Evolutionary conservation across 2,113 vertebrate species (phyloP).

Genomic region (Gymnocephalus cernua): DNA sequence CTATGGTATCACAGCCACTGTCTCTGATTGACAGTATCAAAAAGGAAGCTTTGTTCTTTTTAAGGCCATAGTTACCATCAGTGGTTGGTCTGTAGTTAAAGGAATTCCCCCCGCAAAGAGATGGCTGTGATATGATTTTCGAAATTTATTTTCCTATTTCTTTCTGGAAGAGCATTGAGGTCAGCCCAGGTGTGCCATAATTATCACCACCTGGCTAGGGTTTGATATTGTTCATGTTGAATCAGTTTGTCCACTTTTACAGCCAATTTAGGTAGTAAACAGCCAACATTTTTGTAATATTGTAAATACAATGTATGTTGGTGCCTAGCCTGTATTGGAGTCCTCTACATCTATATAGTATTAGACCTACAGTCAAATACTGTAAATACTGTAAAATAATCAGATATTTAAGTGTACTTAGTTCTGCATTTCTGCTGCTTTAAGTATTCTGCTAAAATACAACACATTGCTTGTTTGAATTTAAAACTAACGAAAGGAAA

Average conservation of each 20-base stretch:
- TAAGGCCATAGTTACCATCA: neutral
- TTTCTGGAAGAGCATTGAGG: neutral
- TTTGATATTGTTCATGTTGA: neutral
- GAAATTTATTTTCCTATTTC: neutral
- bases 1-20: neutral
- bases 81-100: neutral
- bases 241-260: neutral
- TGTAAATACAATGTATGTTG: neutral
- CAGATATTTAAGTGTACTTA: too few species aligned
- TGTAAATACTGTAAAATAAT: neutral
- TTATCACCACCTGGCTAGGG: neutral
- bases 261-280: neutral
- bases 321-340: neutral
- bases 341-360: neutral
- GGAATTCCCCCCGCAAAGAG: neutral
- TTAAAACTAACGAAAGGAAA: too few species aligned
- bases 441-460: too few species aligned
- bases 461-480: too few species aligned
- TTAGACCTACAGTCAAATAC: neutral
- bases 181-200: neutral
- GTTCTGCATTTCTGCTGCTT: too few species aligned
- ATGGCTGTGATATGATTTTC: neutral
- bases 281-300: neutral
- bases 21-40: neutral
- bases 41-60: neutral